Evolutionary conservation across 2,113 vertebrate species (phyloP).

Genomic region (Pelecanoides urinatrix): DNA sequence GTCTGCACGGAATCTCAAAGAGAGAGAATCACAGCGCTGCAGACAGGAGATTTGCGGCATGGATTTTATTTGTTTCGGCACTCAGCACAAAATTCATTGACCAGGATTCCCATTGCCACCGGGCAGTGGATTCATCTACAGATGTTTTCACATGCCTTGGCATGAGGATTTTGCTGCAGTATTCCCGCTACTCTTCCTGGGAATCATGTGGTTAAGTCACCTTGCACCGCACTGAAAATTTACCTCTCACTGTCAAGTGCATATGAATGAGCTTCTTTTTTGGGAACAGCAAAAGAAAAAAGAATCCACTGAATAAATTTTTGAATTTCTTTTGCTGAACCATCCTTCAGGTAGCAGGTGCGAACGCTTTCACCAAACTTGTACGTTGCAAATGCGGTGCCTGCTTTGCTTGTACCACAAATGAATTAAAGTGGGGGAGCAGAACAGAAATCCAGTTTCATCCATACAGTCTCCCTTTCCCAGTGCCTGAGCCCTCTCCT

Average conservation of each 20-base stretch:
- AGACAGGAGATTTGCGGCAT: constrained; percentile 14
- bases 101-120: neutral
- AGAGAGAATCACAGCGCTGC: constrained; percentile 46
- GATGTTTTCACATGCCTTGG: neutral
- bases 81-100: neutral
- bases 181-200: neutral
- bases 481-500: neutral
- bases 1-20: constrained; percentile 55
- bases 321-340: constrained; percentile 38
- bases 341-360: constrained; percentile 39
- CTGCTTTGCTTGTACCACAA: neutral
- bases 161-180: neutral
- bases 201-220: constrained; percentile 44
- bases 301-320: constrained; percentile 43
- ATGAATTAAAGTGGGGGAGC: neutral
- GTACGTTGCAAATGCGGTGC: neutral
- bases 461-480: neutral
- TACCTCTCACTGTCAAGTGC: constrained; percentile 36
- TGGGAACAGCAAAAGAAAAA: constrained; percentile 25
- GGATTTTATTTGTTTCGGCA: constrained; percentile 10
- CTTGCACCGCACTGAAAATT: constrained; percentile 13
- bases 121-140: neutral
- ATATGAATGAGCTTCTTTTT: constrained; percentile 56
- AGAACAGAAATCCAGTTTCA: neutral
- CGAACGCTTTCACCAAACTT: neutral